Percentiles rank a stretch among this genome's conserved stretches.
phyloP scores from a whole-genome alignment of 1,140 invertebrate genomes.

The Eriocheir sinensis region DNA sequence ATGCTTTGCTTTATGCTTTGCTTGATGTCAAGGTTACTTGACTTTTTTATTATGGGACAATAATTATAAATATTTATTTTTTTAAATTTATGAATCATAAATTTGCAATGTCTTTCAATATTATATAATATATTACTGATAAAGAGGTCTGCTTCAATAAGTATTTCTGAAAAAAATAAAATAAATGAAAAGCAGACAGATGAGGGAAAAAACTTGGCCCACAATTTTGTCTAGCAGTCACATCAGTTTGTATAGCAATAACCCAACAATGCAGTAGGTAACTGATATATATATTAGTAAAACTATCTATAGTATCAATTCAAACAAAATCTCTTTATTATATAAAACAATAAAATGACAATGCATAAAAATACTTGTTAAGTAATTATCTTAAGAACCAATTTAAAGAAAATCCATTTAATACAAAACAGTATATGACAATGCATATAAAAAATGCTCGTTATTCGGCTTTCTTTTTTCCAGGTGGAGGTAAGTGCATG shows the following conservation, averaged over 20 bases:
- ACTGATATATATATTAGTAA: background rate
- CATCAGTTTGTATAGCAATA: no score
- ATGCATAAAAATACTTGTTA: background rate
- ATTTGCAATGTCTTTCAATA: no score
- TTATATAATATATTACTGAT: no score
- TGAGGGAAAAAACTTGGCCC: no score
- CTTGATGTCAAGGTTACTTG: no score
- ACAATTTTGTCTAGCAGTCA: no score
- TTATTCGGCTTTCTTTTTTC: slow-evolving; percentile 73
- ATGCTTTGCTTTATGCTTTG: no score
- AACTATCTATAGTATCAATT: background rate
- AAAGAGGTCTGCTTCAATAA: background rate
- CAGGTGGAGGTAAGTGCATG: slow-evolving; percentile 51
- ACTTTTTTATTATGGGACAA: no score
- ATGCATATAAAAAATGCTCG: background rate
- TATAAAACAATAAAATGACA: background rate
- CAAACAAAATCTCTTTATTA: background rate
- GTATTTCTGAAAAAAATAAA: background rate
- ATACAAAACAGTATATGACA: background rate
- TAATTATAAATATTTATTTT: no score
- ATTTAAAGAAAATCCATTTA: background rate
- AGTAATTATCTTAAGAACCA: background rate
- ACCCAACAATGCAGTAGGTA: no score
- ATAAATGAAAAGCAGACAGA: no score
- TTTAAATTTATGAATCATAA: no score